Evolutionary conservation across 1,140 invertebrate genomes (phyloP).

Genomic region (Euborellia annulipes): DNA sequence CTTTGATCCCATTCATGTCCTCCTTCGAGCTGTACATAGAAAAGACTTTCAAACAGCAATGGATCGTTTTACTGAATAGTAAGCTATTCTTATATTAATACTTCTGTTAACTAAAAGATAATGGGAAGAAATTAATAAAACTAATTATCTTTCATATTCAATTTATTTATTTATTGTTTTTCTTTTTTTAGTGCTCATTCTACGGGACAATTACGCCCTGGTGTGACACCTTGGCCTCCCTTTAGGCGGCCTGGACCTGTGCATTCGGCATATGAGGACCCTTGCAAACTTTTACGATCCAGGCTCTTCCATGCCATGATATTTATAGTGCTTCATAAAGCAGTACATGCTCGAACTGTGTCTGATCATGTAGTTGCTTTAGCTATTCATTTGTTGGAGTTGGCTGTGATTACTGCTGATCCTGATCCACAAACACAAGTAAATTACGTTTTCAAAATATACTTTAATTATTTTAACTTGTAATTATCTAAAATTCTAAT

Average conservation of each 20-base stretch:
- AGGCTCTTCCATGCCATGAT: conserved; percentile 73
- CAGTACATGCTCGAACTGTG: conserved; percentile 53
- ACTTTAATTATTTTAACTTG: too few species aligned
- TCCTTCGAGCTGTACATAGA: conserved; percentile 76
- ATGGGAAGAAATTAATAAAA: too few species aligned
- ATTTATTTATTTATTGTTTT: conserved; percentile 3
- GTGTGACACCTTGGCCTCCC: conserved; percentile 63
- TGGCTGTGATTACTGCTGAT: conserved; percentile 53
- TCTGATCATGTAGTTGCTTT: conserved; percentile 75
- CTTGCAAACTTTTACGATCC: conserved; percentile 47
- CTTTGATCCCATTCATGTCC: conserved; percentile 87
- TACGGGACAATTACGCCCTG: conserved; percentile 44
- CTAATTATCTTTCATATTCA: background rate
- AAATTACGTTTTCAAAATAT: too few species aligned
- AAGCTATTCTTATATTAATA: conserved; percentile 21
- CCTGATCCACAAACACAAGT: conserved; percentile 19
- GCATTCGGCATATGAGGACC: conserved; percentile 50
- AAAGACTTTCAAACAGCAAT: conserved; percentile 87
- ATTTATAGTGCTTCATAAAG: conserved; percentile 69
- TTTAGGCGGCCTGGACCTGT: conserved; percentile 53
- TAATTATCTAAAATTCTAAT: too few species aligned
- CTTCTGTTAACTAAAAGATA: too few species aligned
- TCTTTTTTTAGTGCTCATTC: conserved; percentile 37
- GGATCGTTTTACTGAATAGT: conserved; percentile 78
- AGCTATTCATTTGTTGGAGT: conserved; percentile 71